Conservation (phyloP, 1,140 invertebrate species). For the Drosophila sucinea region DNA sequence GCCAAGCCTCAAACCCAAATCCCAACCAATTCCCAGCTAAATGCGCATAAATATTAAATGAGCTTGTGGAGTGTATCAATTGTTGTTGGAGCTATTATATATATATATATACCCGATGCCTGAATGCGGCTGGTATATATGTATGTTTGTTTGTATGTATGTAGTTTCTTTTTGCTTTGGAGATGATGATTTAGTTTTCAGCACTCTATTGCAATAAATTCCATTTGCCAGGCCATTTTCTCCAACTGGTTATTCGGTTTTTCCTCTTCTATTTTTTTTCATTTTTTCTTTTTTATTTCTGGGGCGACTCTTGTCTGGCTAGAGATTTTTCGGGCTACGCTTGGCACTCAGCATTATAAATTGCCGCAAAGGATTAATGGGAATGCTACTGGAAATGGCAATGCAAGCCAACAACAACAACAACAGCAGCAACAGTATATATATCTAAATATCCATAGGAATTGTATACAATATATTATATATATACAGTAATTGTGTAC, state of each 20-base stretch:
- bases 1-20: not conserved
- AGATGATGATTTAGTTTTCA: slow-evolving; percentile 68
- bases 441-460: slow-evolving; percentile 29
- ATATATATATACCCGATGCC: not conserved
- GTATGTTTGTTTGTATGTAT: slow-evolving; percentile 2
- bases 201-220: slow-evolving; percentile 70
- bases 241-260: slow-evolving; percentile 49
- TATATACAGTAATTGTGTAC: not conserved
- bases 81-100: slow-evolving; percentile 36
- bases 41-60: slow-evolving; percentile 70
- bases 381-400: slow-evolving; percentile 25
- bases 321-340: slow-evolving; percentile 17
- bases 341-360: slow-evolving; percentile 65
- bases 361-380: slow-evolving; percentile 36
- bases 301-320: slow-evolving; percentile 57
- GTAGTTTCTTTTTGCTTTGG: slow-evolving; percentile 13
- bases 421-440: slow-evolving; percentile 46
- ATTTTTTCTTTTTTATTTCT: not conserved
- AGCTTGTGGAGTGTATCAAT: slow-evolving; percentile 62
- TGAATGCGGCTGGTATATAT: slow-evolving; percentile 15
- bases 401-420: slow-evolving; percentile 63
- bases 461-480: slow-evolving; percentile 27
- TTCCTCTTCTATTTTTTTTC: not conserved
- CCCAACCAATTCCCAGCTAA: slow-evolving; percentile 49
- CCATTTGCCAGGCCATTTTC: slow-evolving; percentile 60